Conservation (phyloP, 2,113 vertebrate genomes). For the Steatornis caripensis region DNA sequence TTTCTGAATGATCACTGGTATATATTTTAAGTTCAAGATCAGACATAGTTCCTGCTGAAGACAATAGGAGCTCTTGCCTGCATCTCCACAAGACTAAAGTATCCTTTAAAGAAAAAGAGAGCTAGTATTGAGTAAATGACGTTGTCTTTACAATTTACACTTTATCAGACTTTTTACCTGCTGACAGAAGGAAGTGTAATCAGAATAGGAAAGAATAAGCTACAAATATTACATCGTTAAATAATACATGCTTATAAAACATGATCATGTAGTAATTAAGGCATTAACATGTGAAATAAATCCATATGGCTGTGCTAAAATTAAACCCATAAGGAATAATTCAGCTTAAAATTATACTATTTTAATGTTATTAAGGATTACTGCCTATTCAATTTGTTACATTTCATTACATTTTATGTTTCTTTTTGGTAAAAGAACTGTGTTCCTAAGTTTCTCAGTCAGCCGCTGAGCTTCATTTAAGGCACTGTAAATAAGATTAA, state of each 20-base stretch:
- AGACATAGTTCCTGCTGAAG: not conserved
- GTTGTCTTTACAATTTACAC: not conserved
- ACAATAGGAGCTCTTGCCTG: not conserved
- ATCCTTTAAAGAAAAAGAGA: not conserved
- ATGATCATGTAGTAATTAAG: not conserved
- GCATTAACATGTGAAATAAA: not conserved
- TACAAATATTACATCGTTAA: not conserved
- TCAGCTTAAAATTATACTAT: not conserved
- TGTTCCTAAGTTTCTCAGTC: not conserved
- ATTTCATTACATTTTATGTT: not conserved
- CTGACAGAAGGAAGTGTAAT: not conserved
- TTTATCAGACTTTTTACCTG: not conserved
- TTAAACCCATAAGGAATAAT: not conserved
- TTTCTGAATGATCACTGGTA: not conserved
- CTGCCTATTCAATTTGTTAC: not conserved
- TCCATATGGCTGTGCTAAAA: not conserved
- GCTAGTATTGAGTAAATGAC: not conserved
- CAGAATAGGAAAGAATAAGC: not conserved
- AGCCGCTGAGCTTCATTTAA: not conserved
- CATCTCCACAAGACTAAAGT: not conserved
- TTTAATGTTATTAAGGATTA: not conserved
- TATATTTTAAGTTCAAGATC: not conserved
- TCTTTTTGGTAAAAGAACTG: not conserved
- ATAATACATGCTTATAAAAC: not conserved
- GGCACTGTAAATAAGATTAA: not conserved